Percentiles rank a stretch among this genome's conserved stretches.
Evolutionary conservation across 2,113 vertebrate genomes (phyloP).

Genomic region (Trogon surrucura): DNA sequence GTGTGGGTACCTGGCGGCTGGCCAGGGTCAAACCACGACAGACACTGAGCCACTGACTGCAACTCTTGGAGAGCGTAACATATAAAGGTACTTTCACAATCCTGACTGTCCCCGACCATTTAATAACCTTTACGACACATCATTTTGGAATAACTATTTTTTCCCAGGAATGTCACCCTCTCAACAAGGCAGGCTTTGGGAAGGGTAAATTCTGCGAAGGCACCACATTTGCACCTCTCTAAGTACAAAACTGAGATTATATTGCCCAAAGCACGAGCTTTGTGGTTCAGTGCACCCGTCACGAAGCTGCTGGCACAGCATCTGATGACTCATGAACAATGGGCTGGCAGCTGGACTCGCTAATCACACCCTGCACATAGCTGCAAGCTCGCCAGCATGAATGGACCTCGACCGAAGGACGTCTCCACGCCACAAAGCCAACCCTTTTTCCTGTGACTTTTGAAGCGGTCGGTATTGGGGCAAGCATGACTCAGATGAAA

Average conservation of each 20-base stretch:
- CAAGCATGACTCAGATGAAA: not conserved
- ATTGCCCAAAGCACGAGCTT: not conserved
- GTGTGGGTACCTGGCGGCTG: too few species aligned
- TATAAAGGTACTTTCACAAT: not conserved
- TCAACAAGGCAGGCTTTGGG: not conserved
- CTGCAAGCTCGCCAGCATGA: not conserved
- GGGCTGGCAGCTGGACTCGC: not conserved
- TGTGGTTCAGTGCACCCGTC: not conserved
- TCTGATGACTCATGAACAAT: rapidly evolving
- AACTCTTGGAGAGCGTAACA: too few species aligned
- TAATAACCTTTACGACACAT: not conserved
- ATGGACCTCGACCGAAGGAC: not conserved
- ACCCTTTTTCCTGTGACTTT: not conserved
- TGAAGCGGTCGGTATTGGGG: not conserved
- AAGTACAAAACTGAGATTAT: not conserved
- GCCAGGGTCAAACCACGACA: too few species aligned
- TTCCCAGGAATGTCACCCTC: not conserved
- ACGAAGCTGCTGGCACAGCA: not conserved
- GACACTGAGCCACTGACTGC: too few species aligned
- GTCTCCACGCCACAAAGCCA: not conserved
- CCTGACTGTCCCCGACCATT: not conserved
- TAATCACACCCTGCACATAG: not conserved
- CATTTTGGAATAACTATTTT: not conserved
- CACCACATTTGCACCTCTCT: not conserved
- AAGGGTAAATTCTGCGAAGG: not conserved